These are phyloP conservation scores for Zeugodacus cucurbitae DNA, from an alignment of 1,140 invertebrate genomes.

Conservation along the genomic window DNA sequence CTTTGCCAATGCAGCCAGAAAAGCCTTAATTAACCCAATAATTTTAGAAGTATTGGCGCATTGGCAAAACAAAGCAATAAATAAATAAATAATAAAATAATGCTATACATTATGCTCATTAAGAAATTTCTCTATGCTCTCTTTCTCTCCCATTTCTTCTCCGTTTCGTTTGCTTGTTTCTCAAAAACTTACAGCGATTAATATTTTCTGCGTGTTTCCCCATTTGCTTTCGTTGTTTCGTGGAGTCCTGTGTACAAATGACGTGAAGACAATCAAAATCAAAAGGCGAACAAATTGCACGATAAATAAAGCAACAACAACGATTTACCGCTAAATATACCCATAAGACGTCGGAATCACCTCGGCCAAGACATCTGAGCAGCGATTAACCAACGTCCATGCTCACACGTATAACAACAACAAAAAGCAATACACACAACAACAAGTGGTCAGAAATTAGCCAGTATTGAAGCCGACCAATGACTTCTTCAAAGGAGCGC, in stretches of 20 bases:
- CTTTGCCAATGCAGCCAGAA: not conserved
- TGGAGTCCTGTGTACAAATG: not conserved
- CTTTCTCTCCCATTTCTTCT: not conserved
- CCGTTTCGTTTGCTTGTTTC: not conserved
- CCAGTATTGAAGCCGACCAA: not conserved
- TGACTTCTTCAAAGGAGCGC: not conserved
- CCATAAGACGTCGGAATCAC: not conserved
- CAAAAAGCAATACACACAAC: not conserved
- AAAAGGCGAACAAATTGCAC: too few relatives aligned
- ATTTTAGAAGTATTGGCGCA: not conserved
- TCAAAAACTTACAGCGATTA: not conserved
- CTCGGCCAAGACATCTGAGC: not conserved
- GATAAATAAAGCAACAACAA: not conserved
- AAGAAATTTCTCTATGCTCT: not conserved
- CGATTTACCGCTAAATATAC: not conserved
- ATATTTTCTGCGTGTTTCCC: not conserved
- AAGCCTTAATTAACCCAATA: too few relatives aligned
- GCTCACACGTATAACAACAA: too few relatives aligned
- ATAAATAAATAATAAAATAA: not conserved
- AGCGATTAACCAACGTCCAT: too few relatives aligned
- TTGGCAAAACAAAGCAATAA: not conserved
- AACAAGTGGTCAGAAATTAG: not conserved
- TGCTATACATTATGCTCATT: not conserved
- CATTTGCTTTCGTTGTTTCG: too few relatives aligned
- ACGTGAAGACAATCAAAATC: conserved; percentile 14